Base-by-base conservation (phyloP, 2,113 vertebrate species). In the Gnathonemus echidnorhynchus region DNA sequence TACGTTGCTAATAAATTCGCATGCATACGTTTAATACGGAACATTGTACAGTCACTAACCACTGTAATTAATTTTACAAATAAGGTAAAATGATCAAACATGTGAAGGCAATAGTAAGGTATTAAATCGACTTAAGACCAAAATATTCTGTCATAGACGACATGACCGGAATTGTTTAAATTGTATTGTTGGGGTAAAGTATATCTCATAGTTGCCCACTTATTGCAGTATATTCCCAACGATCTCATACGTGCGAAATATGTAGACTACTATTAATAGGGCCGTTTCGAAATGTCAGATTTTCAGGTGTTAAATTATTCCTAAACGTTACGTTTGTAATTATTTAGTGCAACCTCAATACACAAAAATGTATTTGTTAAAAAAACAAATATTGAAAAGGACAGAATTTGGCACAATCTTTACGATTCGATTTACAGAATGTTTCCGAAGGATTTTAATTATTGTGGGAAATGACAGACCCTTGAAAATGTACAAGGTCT, bases 401-500 rank as follows among this genome's bases (percentile, higher is more conserved):
- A 39, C 35, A 77, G 15, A 77, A 17, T 39, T 42, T 17, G 70
- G 27, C 31, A 77, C 15, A 35, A 31, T 77, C 11, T 77, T 74
- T 35, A 74, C 66, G 27, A 74, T 74, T 74, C 31, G 31, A 77
- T 77, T 77, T 77, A 39, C 62, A 3, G 62, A 70, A 70, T 70
- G 70, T 39, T 77, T 77, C 27, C 31, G 70, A 39, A 77, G 70
- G 31, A 77, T 77, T 77, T 77, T 77, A 77, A 48, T 85, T 85
- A 85, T 21, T 85, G 42, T 48, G 70, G 27, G 5, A 80, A 80
- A 39, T 89, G 52, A 89, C 89, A 31, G 89, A 58, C 70, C 62
- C 58, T 90, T 58, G 62, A 95, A 93, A 86, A 77, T 91, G 92
- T 90, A 88, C 84, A 91, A 91, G 91, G 91, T 91, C 93, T 90